Base-by-base conservation (phyloP, 2,888 invertebrate genomes). In the Altica lythri region DNA sequence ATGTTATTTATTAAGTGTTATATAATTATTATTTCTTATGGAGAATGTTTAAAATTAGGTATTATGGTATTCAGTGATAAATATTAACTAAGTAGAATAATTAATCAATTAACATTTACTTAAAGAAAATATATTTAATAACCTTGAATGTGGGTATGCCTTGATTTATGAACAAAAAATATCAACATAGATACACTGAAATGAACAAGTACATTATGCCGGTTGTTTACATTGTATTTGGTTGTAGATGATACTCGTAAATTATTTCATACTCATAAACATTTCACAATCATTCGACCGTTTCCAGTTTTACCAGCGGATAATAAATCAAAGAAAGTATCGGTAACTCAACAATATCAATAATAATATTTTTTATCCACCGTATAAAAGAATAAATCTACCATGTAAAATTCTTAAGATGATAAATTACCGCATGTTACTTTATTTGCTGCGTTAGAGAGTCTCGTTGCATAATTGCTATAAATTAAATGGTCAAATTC, bases 331-430 rank as follows among this genome's bases (percentile, higher is more conserved):
- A 38, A 37, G 9, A 48, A 35, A 10, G 47, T 25, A 47, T 48
- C 38, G 37, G 47, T 18, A 38, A 19, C 18, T 48, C 29, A 48
- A 48, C 47, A 48, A 38, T 19, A 38, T 48, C 47, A 48, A 38
- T 38, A 38, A 38, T 38, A 37, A 48, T 48, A 37, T 17, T 27
- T 18, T 48, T 48, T 48, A 48, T 47, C 16, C 47, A 12, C 43
- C 19, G 19, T 10, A 40, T 25, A 40, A 40, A 40, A 40, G 40
- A 8, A 22, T 22, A 40, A 22, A 40, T 40, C 40, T 38, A 38
- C 9, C 38, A 19, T 38, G 38, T 38, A 18, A 38, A 38, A 38
- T 38, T 19, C 22, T 22, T 40, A 40, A 40, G 22, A 25, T 3
- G 40, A 40, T 40, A 40, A 40, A 40, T 40, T 40, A 40, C 12